A percentile compares a stretch with the other conserved stretches of the same genome.
Conservation (phyloP, 2,113 vertebrate species). For the Pelecanoides urinatrix region DNA sequence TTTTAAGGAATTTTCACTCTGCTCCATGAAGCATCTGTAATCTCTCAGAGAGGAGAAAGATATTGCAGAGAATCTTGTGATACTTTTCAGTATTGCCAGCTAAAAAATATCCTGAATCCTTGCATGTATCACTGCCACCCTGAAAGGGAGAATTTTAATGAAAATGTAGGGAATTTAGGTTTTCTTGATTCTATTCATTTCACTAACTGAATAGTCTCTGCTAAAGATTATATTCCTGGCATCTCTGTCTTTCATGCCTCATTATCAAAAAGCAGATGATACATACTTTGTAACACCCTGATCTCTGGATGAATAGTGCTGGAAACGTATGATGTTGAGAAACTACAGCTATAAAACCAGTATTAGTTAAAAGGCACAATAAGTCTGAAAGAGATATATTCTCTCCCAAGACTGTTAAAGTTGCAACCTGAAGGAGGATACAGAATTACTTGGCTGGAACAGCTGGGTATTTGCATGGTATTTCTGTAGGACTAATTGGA, state of each 20-base stretch:
- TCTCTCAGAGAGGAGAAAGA: background rate
- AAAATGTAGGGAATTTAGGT: background rate
- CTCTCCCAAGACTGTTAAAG: background rate
- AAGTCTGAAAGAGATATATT: background rate
- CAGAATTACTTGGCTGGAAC: background rate
- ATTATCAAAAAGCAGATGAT: background rate
- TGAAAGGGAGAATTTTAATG: background rate
- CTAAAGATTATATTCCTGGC: background rate
- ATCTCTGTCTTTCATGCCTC: background rate
- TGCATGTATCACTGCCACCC: background rate
- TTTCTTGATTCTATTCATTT: background rate
- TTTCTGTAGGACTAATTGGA: background rate
- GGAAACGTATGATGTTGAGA: accelerated
- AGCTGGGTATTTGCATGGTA: background rate
- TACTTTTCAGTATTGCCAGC: background rate
- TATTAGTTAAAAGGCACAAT: background rate
- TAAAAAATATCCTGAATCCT: background rate
- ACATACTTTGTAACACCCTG: background rate
- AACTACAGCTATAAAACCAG: background rate
- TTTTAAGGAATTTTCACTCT: background rate
- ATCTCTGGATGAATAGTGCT: background rate
- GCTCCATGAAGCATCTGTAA: background rate
- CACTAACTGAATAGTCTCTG: background rate
- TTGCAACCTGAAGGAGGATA: background rate
- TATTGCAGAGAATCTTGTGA: background rate